These are phyloP conservation scores for Drosophila mayaguana DNA, from an alignment of 2,888 invertebrate species.

Conservation along the genomic window DNA sequence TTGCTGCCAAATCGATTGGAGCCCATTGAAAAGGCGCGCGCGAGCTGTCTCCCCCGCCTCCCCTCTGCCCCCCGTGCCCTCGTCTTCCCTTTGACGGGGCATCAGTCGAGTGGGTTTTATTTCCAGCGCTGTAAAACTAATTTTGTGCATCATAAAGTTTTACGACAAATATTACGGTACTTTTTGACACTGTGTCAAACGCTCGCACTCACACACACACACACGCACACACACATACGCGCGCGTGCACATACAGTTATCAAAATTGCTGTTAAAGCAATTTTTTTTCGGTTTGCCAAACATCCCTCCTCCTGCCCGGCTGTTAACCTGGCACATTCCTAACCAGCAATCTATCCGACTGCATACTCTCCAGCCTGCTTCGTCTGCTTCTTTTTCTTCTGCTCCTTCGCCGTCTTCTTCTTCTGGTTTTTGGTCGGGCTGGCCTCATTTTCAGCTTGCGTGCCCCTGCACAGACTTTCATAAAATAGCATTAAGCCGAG, in stretches of 20 bases:
- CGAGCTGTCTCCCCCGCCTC: background rate
- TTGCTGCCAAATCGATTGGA: conserved; percentile 62
- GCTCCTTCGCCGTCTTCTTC: too few species aligned
- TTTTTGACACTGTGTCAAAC: conserved; percentile 70
- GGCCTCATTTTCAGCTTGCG: conserved; percentile 17
- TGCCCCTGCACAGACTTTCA: conserved; percentile 41
- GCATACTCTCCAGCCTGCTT: conserved; percentile 27
- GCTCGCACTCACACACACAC: conserved; percentile 19
- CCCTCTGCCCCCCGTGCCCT: background rate
- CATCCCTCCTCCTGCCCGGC: background rate
- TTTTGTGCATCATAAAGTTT: conserved; percentile 77
- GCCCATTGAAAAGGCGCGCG: conserved; percentile 27
- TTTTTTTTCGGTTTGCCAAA: conserved; percentile 34
- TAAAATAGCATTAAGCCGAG: conserved; percentile 56
- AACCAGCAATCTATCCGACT: conserved; percentile 20
- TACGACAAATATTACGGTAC: conserved; percentile 74
- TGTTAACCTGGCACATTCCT: background rate
- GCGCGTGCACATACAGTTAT: conserved; percentile 14
- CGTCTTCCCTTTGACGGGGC: conserved; percentile 30
- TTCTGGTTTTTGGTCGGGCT: background rate
- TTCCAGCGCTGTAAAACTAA: conserved; percentile 74
- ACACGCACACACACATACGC: background rate
- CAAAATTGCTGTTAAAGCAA: conserved; percentile 64
- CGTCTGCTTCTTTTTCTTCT: background rate
- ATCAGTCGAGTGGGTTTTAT: conserved; percentile 14